phyloP scores from a whole-genome alignment of 2,888 invertebrate species.

The Limnephilus rhombicus region DNA sequence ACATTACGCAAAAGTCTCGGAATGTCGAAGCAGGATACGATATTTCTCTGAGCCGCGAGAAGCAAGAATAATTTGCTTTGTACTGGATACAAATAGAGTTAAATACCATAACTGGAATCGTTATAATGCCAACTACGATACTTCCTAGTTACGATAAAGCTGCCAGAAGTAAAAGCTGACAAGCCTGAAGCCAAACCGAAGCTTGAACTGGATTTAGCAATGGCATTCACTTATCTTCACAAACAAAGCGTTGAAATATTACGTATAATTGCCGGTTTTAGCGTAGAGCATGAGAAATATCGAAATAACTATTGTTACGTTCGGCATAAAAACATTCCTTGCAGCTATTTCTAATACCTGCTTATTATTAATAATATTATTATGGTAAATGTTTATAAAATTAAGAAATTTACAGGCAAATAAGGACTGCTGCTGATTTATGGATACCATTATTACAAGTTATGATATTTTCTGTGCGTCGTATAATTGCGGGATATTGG shows the following conservation, averaged over 20 bases:
- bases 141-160: constrained; percentile 36
- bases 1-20: not conserved
- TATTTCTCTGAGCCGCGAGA: not conserved
- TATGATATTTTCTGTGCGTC: not conserved
- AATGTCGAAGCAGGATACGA: constrained; percentile 27
- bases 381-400: not conserved
- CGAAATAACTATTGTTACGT: not conserved
- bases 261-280: not conserved
- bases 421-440: not conserved
- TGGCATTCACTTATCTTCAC: constrained; percentile 17
- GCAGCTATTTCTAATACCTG: not conserved
- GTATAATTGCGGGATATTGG: not conserved
- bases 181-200: not conserved
- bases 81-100: not conserved
- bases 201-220: not conserved
- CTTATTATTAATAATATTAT: not conserved
- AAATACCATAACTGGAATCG: constrained; percentile 11
- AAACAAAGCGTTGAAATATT: constrained; percentile 6
- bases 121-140: not conserved
- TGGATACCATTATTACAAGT: not conserved
- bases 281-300: not conserved
- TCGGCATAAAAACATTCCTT: not conserved
- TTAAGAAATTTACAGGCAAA: not conserved
- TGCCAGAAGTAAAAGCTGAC: not conserved
- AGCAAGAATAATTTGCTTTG: not conserved